Conservation (phyloP, 2,888 invertebrate species). For the Conops quadrifasciatus region DNA sequence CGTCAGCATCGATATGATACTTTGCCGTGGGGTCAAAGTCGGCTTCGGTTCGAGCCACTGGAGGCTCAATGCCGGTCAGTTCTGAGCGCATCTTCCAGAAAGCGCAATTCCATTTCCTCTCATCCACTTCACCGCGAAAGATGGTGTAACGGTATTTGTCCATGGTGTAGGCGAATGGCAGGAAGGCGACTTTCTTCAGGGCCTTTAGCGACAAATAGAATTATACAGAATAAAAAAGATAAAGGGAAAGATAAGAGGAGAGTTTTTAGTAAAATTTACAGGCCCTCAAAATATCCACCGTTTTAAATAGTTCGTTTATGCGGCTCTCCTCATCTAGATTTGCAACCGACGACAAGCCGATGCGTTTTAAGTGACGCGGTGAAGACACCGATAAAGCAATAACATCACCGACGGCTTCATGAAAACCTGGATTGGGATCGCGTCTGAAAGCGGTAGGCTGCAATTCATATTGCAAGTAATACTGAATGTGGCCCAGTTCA, state of each 20-base stretch:
- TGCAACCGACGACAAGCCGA: conserved; percentile 70
- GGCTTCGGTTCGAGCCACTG: conserved; percentile 70
- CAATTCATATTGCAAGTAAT: conserved; percentile 72
- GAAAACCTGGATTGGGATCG: conserved; percentile 71
- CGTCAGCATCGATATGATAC: conserved; percentile 77
- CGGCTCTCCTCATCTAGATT: conserved; percentile 72
- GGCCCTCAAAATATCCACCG: conserved; percentile 39
- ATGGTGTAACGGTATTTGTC: conserved; percentile 77
- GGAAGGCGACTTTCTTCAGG: conserved; percentile 74
- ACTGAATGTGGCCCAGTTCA: conserved; percentile 76
- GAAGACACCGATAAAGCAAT: conserved; percentile 75
- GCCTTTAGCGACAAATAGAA: conserved; percentile 51
- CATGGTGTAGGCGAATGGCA: conserved; percentile 75
- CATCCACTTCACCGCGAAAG: conserved; percentile 70
- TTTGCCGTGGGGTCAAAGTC: conserved; percentile 82
- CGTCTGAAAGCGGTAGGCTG: conserved; percentile 70
- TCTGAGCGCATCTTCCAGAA: conserved; percentile 73
- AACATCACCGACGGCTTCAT: conserved; percentile 79
- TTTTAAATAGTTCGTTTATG: conserved; percentile 72
- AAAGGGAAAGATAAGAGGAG: too few relatives aligned
- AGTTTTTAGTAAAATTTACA: neutral
- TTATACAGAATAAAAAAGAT: too few relatives aligned
- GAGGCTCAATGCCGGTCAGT: conserved; percentile 74
- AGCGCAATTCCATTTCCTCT: conserved; percentile 72
- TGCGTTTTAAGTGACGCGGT: conserved; percentile 75